Percentiles rank a stretch among this genome's conserved stretches.
Evolutionary conservation across 1,140 invertebrate species (phyloP).

Genomic region (Latrodectus geometricus): DNA sequence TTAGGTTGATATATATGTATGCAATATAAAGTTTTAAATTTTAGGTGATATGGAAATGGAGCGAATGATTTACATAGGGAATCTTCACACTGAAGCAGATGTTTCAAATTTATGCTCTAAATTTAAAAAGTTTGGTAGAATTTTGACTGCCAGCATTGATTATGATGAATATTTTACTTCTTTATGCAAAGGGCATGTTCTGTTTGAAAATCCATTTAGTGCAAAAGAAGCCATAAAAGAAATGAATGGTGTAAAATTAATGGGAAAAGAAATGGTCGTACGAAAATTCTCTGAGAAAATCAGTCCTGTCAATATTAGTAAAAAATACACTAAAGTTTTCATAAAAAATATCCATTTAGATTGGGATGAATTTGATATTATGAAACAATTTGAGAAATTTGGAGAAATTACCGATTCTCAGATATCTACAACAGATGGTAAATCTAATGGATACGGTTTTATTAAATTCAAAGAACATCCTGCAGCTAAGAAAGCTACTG

Average conservation of each 20-base stretch:
- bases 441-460: constrained; percentile 47
- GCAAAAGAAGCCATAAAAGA: constrained; percentile 4
- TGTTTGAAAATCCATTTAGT: neutral
- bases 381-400: neutral
- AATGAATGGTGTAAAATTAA: constrained; percentile 4
- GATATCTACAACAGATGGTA: constrained; percentile 2
- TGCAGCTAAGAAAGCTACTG: neutral
- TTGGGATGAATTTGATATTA: constrained; percentile 32
- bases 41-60: neutral
- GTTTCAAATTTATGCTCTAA: neutral
- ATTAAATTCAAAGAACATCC: constrained; percentile 1
- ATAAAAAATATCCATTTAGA: constrained; percentile 2
- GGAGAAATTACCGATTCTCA: constrained; percentile 1
- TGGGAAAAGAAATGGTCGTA: neutral
- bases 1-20: too few relatives aligned
- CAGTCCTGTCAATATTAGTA: neutral
- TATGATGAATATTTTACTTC: neutral
- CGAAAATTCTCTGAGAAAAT: neutral
- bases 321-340: constrained; percentile 5
- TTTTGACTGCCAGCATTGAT: constrained; percentile 16
- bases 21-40: too few relatives aligned
- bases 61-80: constrained; percentile 1
- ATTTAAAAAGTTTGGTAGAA: constrained; percentile 15
- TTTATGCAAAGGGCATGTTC: constrained; percentile 2
- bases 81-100: constrained; percentile 11